Evolutionary conservation across 2,888 invertebrate genomes (phyloP).

Genomic region (Ariolimax columbianus): DNA sequence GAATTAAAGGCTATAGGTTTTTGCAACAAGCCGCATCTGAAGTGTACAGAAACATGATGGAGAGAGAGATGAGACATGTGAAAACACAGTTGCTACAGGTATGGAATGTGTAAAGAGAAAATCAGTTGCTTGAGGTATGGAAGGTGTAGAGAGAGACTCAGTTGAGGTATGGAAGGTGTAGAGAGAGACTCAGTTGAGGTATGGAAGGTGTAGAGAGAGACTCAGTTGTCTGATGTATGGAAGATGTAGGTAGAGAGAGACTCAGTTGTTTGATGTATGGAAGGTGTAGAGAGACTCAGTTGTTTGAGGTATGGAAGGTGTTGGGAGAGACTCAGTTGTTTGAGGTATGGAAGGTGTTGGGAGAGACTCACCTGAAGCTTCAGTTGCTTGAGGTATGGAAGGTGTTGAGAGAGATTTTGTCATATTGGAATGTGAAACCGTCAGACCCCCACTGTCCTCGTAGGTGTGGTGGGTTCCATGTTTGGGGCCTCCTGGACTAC

Average conservation of each 20-base stretch:
- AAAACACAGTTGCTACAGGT: conserved; percentile 72
- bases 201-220: conserved; percentile 74
- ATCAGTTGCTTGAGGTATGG: conserved; percentile 68
- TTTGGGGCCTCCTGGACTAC: conserved; percentile 36
- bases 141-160: conserved; percentile 73
- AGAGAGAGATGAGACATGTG: conserved; percentile 72
- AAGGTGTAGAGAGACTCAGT: no score
- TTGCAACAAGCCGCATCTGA: no score
- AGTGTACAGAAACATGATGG: conserved; percentile 56
- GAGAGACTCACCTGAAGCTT: conserved; percentile 37
- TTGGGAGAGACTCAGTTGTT: conserved; percentile 73
- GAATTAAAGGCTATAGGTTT: no score
- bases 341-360: no score
- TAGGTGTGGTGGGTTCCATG: conserved; percentile 37
- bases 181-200: conserved; percentile 74
- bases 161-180: conserved; percentile 73
- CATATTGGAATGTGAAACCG: conserved; percentile 64
- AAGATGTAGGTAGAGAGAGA: no score
- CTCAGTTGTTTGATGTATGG: no score
- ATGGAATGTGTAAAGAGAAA: no score
- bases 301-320: conserved; percentile 73
- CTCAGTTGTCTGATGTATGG: no score
- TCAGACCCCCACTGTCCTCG: conserved; percentile 52
- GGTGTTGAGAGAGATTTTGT: conserved; percentile 74
- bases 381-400: conserved; percentile 70